These are phyloP conservation scores for Eptatretus burgeri DNA, from an alignment of 2,113 vertebrate species.

Conservation along the genomic window DNA sequence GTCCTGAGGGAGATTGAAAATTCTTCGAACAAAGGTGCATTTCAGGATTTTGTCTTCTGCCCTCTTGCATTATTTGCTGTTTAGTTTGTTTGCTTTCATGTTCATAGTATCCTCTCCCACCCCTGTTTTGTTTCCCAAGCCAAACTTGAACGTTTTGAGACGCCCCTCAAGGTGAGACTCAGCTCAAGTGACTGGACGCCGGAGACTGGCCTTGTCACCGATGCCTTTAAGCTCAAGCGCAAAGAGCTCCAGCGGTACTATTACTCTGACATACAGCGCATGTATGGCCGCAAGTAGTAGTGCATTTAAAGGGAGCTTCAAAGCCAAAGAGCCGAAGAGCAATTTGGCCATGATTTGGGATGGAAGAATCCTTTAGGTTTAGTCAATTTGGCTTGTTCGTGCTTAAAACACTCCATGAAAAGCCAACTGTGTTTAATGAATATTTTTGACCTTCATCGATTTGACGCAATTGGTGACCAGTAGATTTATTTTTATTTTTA, in stretches of 20 bases:
- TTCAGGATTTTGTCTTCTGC: neutral
- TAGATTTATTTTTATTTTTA: too few relatives aligned
- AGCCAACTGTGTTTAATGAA: too few relatives aligned
- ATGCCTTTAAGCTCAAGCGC: constrained; percentile 87
- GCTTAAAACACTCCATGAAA: too few relatives aligned
- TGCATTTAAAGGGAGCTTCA: too few relatives aligned
- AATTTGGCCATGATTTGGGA: too few relatives aligned
- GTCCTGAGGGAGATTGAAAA: constrained; percentile 53
- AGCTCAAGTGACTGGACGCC: constrained; percentile 82
- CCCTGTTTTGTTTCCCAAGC: constrained; percentile 16
- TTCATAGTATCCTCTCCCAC: too few relatives aligned
- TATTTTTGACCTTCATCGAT: too few relatives aligned
- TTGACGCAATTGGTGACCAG: too few relatives aligned
- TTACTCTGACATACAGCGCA: constrained; percentile 62
- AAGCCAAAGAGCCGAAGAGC: too few relatives aligned
- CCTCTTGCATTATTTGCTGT: neutral
- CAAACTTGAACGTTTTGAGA: constrained; percentile 76
- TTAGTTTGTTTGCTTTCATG: neutral
- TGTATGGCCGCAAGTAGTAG: constrained; percentile 79
- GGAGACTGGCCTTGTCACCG: constrained; percentile 75
- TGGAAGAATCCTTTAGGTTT: too few relatives aligned
- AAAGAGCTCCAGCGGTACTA: constrained; percentile 87
- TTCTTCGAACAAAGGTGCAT: constrained; percentile 19
- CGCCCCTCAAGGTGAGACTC: constrained; percentile 57
- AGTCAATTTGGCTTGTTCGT: too few relatives aligned